A percentile compares a stretch with the other conserved stretches of the same genome.
These are phyloP conservation scores for Pardosa pseudoannulata DNA, from an alignment of 2,888 invertebrate species.

Conservation along the genomic window DNA sequence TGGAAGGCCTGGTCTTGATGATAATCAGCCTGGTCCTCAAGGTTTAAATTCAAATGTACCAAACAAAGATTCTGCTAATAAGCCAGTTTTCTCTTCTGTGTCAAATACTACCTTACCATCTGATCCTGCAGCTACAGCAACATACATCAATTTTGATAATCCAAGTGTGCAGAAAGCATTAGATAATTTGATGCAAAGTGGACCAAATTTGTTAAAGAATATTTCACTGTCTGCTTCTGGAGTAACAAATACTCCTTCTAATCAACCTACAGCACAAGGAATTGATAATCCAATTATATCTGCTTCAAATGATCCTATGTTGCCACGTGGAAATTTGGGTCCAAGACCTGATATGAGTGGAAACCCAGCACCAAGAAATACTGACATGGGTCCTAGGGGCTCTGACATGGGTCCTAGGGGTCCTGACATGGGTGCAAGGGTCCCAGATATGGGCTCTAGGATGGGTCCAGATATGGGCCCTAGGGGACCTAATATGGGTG, in stretches of 20 bases:
- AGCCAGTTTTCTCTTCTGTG: not conserved
- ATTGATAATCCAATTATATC: constrained; percentile 6
- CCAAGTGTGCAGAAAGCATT: constrained; percentile 79
- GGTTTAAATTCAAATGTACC: constrained; percentile 12
- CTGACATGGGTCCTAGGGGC: not conserved
- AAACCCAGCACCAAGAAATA: constrained; percentile 14
- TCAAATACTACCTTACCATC: constrained; percentile 4
- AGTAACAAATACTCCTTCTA: constrained; percentile 1
- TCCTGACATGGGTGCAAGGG: constrained; percentile 25
- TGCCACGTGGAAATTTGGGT: not conserved
- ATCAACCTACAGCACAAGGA: not conserved
- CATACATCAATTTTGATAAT: constrained; percentile 78
- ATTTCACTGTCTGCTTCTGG: constrained; percentile 72
- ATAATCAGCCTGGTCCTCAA: not conserved
- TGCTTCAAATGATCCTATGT: not conserved
- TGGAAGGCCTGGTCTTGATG: constrained; percentile 16
- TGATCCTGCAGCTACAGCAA: constrained; percentile 43
- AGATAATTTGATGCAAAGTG: constrained; percentile 78
- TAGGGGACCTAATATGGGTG: not conserved
- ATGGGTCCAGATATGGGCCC: not conserved
- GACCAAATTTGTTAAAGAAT: constrained; percentile 77
- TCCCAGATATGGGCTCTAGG: not conserved
- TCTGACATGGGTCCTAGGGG: not conserved
- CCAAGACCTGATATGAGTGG: constrained; percentile 11
- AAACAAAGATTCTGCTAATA: constrained; percentile 4